phyloP scores from a whole-genome alignment of 2,113 vertebrate species.

The Proteles cristata region DNA sequence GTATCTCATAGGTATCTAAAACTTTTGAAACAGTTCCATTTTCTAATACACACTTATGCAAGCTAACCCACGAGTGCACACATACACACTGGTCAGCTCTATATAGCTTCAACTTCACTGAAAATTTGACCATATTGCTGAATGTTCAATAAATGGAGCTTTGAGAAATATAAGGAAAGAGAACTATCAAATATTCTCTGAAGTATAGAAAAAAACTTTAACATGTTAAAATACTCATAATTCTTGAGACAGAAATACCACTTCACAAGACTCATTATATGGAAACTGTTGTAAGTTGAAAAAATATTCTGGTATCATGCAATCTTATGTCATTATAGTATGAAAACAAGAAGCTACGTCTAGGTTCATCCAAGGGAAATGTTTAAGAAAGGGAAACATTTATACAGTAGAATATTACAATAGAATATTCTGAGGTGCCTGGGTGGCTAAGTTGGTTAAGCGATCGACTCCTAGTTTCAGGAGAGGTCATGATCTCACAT shows the following conservation, averaged over 20 bases:
- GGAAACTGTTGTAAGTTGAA: background rate
- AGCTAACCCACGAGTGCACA: background rate
- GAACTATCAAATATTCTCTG: background rate
- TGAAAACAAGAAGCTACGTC: background rate
- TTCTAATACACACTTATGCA: background rate
- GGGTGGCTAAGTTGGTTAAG: no score
- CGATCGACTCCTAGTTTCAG: no score
- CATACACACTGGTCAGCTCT: background rate
- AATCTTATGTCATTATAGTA: background rate
- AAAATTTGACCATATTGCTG: background rate
- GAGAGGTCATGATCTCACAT: no score
- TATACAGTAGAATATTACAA: no score
- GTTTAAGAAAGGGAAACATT: background rate
- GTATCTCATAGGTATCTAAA: background rate
- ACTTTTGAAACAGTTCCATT: background rate
- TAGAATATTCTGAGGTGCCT: no score
- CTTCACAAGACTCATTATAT: background rate
- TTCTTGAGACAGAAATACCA: background rate
- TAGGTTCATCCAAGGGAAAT: background rate
- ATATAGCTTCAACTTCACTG: background rate
- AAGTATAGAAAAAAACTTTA: background rate
- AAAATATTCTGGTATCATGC: background rate
- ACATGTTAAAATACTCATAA: background rate
- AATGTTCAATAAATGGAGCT: background rate
- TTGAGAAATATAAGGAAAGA: background rate